phyloP scores from a whole-genome alignment of 2,888 invertebrate species.

The Amphipyra berbera region DNA sequence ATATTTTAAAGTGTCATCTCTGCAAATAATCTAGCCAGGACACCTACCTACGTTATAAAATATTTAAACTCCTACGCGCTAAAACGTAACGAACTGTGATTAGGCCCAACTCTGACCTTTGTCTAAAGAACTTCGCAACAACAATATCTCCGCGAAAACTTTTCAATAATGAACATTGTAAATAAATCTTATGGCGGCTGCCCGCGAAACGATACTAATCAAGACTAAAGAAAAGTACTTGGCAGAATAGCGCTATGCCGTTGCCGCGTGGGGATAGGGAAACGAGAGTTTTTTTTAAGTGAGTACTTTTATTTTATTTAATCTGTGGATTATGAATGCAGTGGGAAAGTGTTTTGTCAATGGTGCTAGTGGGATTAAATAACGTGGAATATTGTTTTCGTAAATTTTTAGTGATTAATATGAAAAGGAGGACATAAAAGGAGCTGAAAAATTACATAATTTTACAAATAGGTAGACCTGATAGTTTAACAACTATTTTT shows the following conservation, averaged over 20 bases:
- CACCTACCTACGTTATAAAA: constrained; percentile 34
- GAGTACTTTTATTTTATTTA: constrained; percentile 33
- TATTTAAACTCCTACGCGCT: constrained; percentile 43
- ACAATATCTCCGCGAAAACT: constrained; percentile 55
- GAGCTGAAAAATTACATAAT: too few relatives aligned
- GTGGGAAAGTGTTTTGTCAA: constrained; percentile 19
- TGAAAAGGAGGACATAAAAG: too few relatives aligned
- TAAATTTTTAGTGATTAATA: background rate
- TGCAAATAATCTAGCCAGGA: constrained; percentile 15
- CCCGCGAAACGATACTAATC: constrained; percentile 60
- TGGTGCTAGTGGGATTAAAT: constrained; percentile 3
- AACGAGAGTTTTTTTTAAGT: constrained; percentile 24
- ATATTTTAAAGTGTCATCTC: constrained; percentile 11
- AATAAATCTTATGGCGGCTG: constrained; percentile 59
- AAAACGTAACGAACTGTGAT: constrained; percentile 52
- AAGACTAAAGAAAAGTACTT: constrained; percentile 58
- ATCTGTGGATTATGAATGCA: constrained; percentile 27
- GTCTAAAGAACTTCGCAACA: constrained; percentile 53
- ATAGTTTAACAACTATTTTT: too few relatives aligned
- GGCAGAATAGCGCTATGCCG: constrained; percentile 41
- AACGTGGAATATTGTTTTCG: background rate
- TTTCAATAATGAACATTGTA: constrained; percentile 57
- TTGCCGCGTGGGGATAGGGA: constrained; percentile 29
- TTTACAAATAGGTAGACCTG: background rate
- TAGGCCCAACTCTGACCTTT: constrained; percentile 50